These are phyloP conservation scores for Plagodis pulveraria DNA, from an alignment of 2,888 invertebrate species.

Conservation along the genomic window DNA sequence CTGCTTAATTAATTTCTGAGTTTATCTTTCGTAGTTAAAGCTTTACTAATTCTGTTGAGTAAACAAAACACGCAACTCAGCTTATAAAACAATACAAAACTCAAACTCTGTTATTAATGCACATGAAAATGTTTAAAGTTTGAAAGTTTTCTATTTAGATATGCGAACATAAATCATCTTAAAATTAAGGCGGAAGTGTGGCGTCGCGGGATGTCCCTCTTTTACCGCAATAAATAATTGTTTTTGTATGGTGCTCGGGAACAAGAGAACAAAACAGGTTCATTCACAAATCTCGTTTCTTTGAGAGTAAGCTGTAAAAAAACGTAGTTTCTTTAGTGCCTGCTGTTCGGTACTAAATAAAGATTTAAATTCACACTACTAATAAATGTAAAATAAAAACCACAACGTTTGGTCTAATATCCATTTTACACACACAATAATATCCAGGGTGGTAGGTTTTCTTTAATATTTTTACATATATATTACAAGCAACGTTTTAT, in stretches of 20 bases:
- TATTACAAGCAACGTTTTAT: no score
- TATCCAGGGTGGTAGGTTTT: no score
- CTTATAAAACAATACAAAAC: constrained; percentile 5
- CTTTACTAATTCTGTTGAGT: no score
- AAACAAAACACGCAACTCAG: neutral
- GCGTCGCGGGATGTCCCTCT: constrained; percentile 45
- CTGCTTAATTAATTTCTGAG: no score
- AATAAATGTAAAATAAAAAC: no score
- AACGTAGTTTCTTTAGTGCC: neutral
- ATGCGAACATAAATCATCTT: constrained; percentile 55
- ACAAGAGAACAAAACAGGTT: constrained; percentile 32
- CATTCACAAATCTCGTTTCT: neutral
- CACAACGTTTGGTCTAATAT: no score
- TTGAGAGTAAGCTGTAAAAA: no score
- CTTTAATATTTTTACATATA: no score
- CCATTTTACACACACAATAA: no score
- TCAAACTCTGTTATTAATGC: constrained; percentile 1
- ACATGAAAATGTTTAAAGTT: constrained; percentile 39
- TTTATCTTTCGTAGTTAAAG: no score
- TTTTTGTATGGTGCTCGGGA: constrained; percentile 42
- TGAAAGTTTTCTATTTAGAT: constrained; percentile 46
- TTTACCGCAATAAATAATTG: constrained; percentile 53
- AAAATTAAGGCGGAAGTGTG: constrained; percentile 49
- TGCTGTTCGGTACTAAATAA: neutral
- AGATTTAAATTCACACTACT: no score